Evolutionary conservation across 2,113 vertebrate species (phyloP), one percentile per base, ranked within the genome.

Genomic region (Vidua macroura): DNA sequence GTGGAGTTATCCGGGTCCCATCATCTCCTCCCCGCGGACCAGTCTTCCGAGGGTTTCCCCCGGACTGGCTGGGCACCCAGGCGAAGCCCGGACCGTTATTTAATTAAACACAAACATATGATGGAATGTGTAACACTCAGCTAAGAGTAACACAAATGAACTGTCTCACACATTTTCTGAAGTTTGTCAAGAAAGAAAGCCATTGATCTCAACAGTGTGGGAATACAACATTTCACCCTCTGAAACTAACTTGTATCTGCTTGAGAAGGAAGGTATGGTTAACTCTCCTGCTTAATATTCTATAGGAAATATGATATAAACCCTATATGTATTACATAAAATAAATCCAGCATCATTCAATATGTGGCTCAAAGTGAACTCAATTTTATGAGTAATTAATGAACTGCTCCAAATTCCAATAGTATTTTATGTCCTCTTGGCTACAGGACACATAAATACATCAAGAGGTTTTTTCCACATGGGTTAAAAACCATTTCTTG

Each of bases 321-420:
- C 56, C 55, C 30, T 35, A 11, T 15, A 73, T 11, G 28, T 80
- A 87, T 82, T 85, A 56, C 13, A 1, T 8, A 60, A 79, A 51
- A 90, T 27, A 76, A 64, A 83, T 89, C 81, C 89, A 83, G 72
- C 74, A 77, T 75, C 81, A 94, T 92, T 95, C 88, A 88, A 51
- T 78, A 85, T 13, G 6, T 63, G 5, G 1, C 20, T 89, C 60
- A 52, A 48, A 70, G 21, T 77, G 17, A 86, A 72, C 33, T 78
- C 11, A 16, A 23, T 69, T 72, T 89, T 91, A 58, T 67, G 23
- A 75, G 55, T 43, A 78, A 90, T 80, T 83, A 62, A 73, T 66
- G 76, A 77, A 55, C 49, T 55, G 62, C 43, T 86, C 62, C 25
- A 28, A 88, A 39, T 68, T 76, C 74, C 75, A 87, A 13, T 6